Evolutionary conservation across 2,888 invertebrate species (phyloP).

Genomic region (Conchocele bisecta): DNA sequence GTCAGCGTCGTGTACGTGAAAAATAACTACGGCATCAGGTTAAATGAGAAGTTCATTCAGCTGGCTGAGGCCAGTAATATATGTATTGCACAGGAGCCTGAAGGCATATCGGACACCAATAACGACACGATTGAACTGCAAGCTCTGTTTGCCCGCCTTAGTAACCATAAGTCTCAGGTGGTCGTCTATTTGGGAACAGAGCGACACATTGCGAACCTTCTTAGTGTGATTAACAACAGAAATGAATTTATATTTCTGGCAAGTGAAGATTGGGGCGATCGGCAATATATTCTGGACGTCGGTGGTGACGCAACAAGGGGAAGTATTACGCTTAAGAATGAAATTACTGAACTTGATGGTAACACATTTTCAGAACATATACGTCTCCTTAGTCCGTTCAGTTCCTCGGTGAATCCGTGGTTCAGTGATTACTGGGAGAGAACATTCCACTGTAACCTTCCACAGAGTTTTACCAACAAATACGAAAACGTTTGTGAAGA

Average conservation of each 20-base stretch:
- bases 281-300: slow-evolving; percentile 53
- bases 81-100: slow-evolving; percentile 67
- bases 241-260: slow-evolving; percentile 68
- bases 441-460: slow-evolving; percentile 67
- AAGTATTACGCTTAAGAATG: slow-evolving; percentile 67
- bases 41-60: slow-evolving; percentile 64
- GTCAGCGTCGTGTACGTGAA: slow-evolving; percentile 73
- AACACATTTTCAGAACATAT: slow-evolving; percentile 42
- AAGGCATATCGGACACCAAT: slow-evolving; percentile 59
- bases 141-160: slow-evolving; percentile 34
- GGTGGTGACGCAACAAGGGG: slow-evolving; percentile 63
- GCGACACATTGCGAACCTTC: slow-evolving; percentile 58
- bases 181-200: slow-evolving; percentile 78
- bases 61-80: slow-evolving; percentile 63
- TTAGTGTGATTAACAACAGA: slow-evolving; percentile 55
- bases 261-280: slow-evolving; percentile 75
- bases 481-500: slow-evolving; percentile 50
- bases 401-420: slow-evolving; percentile 68
- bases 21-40: slow-evolving; percentile 77
- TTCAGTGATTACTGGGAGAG: slow-evolving; percentile 74
- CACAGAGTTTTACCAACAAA: slow-evolving; percentile 65
- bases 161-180: slow-evolving; percentile 61
- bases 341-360: slow-evolving; percentile 30
- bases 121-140: slow-evolving; percentile 44
- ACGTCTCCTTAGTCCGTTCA: slow-evolving; percentile 37